Evolutionary conservation across 2,888 invertebrate genomes (phyloP).

Genomic region (Rhamphomyia laevipes): DNA sequence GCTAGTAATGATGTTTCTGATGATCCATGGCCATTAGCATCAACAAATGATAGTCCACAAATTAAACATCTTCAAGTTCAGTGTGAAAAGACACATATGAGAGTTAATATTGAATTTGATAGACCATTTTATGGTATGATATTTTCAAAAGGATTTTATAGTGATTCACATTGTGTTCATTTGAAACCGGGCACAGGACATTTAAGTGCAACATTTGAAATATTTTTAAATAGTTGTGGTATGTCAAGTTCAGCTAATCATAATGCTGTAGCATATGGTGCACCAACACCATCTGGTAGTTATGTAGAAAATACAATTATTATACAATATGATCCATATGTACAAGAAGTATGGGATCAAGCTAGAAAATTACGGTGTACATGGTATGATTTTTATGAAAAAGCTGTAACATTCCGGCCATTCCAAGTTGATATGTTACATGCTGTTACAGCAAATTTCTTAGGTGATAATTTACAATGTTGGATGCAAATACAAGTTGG

Average conservation of each 20-base stretch:
- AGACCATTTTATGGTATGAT: slow-evolving; percentile 93
- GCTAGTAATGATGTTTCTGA: slow-evolving; percentile 47
- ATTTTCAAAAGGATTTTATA: slow-evolving; percentile 88
- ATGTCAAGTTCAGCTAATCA: slow-evolving; percentile 89
- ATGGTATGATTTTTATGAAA: slow-evolving; percentile 94
- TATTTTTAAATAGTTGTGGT: slow-evolving; percentile 85
- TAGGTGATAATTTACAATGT: slow-evolving; percentile 89
- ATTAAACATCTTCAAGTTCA: slow-evolving; percentile 89
- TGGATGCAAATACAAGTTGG: slow-evolving; percentile 98
- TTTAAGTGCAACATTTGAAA: slow-evolving; percentile 84
- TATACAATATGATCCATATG: slow-evolving; percentile 88
- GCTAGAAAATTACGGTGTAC: slow-evolving; percentile 81
- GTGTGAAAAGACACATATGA: slow-evolving; percentile 92
- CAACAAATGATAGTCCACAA: slow-evolving; percentile 77
- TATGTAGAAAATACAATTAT: slow-evolving; percentile 93
- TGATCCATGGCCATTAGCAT: slow-evolving; percentile 80
- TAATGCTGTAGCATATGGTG: slow-evolving; percentile 70
- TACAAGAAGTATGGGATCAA: slow-evolving; percentile 93
- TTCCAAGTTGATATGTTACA: slow-evolving; percentile 95
- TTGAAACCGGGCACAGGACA: slow-evolving; percentile 84
- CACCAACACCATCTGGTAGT: slow-evolving; percentile 82
- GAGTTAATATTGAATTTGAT: slow-evolving; percentile 90
- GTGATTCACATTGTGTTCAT: slow-evolving; percentile 84
- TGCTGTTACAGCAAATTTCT: slow-evolving; percentile 89
- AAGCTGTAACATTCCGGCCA: slow-evolving; percentile 86